Percentiles rank a stretch among this genome's conserved stretches.
Evolutionary conservation across 2,113 vertebrate species (phyloP).

Genomic region (Phalacrocorax aristotelis): DNA sequence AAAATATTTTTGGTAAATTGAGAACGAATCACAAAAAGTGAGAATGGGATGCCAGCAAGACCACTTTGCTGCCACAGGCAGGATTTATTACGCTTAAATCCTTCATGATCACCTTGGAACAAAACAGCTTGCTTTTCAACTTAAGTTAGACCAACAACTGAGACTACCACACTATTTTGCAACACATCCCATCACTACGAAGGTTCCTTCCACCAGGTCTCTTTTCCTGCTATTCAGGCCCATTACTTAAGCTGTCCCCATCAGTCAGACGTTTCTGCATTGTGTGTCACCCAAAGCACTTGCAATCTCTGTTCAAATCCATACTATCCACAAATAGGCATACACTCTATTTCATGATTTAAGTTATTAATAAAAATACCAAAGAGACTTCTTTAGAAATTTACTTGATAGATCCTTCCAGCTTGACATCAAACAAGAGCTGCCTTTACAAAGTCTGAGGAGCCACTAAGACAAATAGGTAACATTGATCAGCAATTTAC

Average conservation of each 20-base stretch:
- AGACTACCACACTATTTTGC: background rate
- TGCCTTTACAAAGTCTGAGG: background rate
- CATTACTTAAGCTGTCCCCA: background rate
- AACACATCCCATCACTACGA: background rate
- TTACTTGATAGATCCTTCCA: background rate
- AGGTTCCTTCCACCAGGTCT: background rate
- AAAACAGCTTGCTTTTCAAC: background rate
- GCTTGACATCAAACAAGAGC: background rate
- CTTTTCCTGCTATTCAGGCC: background rate
- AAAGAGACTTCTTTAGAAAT: background rate
- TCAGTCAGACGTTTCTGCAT: background rate
- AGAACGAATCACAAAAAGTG: background rate
- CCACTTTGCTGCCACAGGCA: background rate
- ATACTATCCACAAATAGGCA: background rate
- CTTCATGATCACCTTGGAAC: background rate
- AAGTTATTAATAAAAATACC: background rate
- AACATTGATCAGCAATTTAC: background rate
- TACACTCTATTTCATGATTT: background rate
- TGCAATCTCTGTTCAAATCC: background rate
- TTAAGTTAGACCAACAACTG: background rate
- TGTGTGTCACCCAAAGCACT: background rate
- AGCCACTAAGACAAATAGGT: background rate
- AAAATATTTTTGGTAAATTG: background rate
- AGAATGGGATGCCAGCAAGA: background rate
- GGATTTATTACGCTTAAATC: background rate